Evolutionary conservation across 2,888 invertebrate genomes (phyloP), one percentile per base, ranked within the genome.

Genomic region (Hypolimnas misippus): DNA sequence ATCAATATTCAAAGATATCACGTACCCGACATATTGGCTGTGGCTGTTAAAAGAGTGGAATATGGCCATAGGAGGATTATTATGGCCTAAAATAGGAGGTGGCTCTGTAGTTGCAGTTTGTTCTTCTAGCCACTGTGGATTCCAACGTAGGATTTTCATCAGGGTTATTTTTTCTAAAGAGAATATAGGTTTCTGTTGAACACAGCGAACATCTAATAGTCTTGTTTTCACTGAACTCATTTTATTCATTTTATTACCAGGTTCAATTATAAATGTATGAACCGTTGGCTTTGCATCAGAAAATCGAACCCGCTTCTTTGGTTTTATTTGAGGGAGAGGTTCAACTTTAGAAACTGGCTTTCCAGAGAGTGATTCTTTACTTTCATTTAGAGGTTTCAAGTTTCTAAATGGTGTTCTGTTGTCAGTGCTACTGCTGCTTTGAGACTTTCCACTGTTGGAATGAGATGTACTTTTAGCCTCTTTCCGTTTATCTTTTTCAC

Each of bases 51-150:
- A 96, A 17, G 84, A 81, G 72, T 89, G 89, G 14, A 93, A 87
- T 72, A 95, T 92, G 3, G 92, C 89, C 71, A 89, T 76, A 1
- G 94, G 83, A 3, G 87, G 77, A 46, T 89, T 86, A 51, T 81
- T 78, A 25, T 91, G 88, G 0, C 90, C 90, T 50, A 93, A 79
- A 25, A 94, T 92, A 5, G 94, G 93, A 1, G 94, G 94, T 54
- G 93, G 93, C 1, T 89, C 86, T 59, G 86, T 85, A 10, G 83
- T 79, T 51, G 79, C 79, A 19, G 83, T 76, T 74, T 94, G 93
- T 70, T 94, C 93, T 61, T 92, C 81, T 2, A 96, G 76, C 96
- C 95, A 96, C 25, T 92, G 86, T 7, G 95, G 94, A 73, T 94
- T 94, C 96, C 96, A 96, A 17, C 84, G 72, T 4, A 95, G 85